Conservation (phyloP, 2,797 vertebrate species). For the Phylloscopus collybita region DNA sequence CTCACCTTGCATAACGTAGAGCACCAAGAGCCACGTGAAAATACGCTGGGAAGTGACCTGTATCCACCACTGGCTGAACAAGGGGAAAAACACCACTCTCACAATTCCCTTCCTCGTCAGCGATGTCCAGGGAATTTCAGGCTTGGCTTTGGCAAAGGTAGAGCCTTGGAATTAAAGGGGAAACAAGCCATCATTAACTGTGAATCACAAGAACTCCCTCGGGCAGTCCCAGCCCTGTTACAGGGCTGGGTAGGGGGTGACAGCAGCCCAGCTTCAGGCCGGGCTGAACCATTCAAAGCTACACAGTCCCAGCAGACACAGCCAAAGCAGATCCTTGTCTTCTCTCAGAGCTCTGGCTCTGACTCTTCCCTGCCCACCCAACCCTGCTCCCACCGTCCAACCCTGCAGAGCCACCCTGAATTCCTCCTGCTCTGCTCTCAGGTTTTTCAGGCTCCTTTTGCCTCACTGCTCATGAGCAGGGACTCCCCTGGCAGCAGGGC, state of each 20-base stretch:
- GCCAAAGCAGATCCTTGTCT: fast-evolving
- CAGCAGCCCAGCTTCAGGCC: neutral
- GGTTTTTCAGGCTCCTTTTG: neutral
- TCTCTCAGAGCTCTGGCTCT: neutral
- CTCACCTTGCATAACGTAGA: conserved; percentile 95
- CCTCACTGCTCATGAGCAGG: fast-evolving
- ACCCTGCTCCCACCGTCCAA: fast-evolving
- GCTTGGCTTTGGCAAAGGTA: conserved; percentile 97
- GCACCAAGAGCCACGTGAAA: conserved; percentile 88
- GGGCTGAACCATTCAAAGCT: fast-evolving
- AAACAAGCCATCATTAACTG: neutral
- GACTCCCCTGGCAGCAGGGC: neutral
- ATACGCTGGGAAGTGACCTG: conserved; percentile 92
- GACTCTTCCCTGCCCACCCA: neutral
- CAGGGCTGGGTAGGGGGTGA: neutral
- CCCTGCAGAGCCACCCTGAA: fast-evolving
- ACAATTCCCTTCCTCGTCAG: conserved; percentile 95
- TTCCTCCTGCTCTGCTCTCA: fast-evolving
- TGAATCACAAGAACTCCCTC: neutral
- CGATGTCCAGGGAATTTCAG: conserved; percentile 93
- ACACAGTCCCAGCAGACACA: fast-evolving
- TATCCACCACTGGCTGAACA: conserved; percentile 98
- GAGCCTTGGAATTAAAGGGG: conserved; percentile 81
- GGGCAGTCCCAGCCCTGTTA: neutral
- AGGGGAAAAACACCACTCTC: conserved; percentile 91